Percentiles rank a stretch among this genome's conserved stretches.
Conservation (phyloP, 2,888 invertebrate species). For the Glyphotaelius pellucidus region DNA sequence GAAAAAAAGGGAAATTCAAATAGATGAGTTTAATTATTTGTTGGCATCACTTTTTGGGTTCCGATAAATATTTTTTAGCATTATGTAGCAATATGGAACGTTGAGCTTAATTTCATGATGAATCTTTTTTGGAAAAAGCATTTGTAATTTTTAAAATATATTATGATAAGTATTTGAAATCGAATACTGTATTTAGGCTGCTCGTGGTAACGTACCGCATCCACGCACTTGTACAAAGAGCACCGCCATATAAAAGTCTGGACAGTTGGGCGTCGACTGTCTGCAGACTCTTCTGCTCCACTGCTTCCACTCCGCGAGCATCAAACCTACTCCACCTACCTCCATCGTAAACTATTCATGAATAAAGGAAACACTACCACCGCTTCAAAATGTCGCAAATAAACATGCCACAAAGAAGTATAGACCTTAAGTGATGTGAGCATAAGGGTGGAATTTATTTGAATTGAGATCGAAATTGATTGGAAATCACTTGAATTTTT, state of each 20-base stretch:
- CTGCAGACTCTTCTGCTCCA: conserved; percentile 63
- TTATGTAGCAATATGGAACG: too few species aligned
- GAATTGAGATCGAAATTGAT: not conserved
- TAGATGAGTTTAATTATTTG: too few species aligned
- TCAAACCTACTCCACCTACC: conserved; percentile 53
- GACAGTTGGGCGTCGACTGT: conserved; percentile 60
- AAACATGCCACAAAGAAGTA: not conserved
- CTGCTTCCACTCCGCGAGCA: conserved; percentile 58
- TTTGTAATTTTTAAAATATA: too few species aligned
- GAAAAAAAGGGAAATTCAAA: too few species aligned
- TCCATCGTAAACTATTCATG: conserved; percentile 58
- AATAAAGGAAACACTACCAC: conserved; percentile 54
- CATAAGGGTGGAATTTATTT: not conserved
- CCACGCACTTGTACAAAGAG: not conserved
- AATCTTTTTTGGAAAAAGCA: not conserved
- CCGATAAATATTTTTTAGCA: too few species aligned
- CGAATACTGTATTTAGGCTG: not conserved
- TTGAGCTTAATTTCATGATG: not conserved
- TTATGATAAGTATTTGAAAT: not conserved
- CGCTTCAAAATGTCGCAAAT: not conserved
- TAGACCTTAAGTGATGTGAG: not conserved
- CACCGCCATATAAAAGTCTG: conserved; percentile 49
- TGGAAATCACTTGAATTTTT: not conserved
- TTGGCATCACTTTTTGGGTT: too few species aligned
- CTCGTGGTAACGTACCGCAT: conserved; percentile 3